These are phyloP conservation scores for Neolamprologus modestus DNA, from an alignment of 2,113 vertebrate genomes.

Conservation along the genomic window DNA sequence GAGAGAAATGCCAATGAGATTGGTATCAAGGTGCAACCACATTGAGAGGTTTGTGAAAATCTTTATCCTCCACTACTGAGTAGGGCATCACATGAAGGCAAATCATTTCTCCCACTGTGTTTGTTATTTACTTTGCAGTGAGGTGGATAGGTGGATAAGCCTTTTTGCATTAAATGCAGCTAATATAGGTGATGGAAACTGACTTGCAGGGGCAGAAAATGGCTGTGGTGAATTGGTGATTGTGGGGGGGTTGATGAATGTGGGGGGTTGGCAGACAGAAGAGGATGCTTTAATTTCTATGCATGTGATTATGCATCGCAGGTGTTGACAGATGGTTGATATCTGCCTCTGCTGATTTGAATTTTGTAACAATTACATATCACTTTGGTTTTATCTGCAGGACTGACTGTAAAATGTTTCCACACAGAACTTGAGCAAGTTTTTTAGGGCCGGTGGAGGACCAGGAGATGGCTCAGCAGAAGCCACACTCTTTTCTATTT, in stretches of 20 bases:
- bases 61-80: background rate
- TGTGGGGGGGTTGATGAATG: no score
- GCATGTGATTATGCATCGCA: no score
- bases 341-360: no score
- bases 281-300: no score
- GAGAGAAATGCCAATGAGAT: background rate
- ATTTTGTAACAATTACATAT: no score
- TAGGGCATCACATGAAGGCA: background rate
- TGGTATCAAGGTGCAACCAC: background rate
- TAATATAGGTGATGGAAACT: background rate
- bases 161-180: background rate
- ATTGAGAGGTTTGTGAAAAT: background rate
- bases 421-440: background rate
- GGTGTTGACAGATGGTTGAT: rapidly evolving
- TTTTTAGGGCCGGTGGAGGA: background rate
- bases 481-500: background rate
- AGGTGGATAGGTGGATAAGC: background rate
- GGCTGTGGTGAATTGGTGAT: background rate
- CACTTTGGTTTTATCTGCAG: no score
- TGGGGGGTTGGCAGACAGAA: no score
- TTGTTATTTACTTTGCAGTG: background rate
- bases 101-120: background rate
- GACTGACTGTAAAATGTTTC: no score
- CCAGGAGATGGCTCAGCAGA: background rate
- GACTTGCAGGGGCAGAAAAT: background rate